A percentile compares a stretch with the other conserved stretches of the same genome.
phyloP scores from a whole-genome alignment of 2,797 vertebrate species.

The Zenarchopterus dispar region DNA sequence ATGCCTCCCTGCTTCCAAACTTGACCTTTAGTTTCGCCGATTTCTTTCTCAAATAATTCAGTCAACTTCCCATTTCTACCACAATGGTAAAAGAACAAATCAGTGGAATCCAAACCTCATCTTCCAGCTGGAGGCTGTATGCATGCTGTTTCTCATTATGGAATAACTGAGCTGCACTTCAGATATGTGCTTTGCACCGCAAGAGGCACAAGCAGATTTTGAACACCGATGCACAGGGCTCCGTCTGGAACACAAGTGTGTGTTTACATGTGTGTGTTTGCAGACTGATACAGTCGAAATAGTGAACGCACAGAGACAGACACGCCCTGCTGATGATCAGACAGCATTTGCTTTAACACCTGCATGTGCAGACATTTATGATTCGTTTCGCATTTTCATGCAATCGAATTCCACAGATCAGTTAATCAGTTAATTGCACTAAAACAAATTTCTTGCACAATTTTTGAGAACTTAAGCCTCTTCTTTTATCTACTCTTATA shows the following conservation, averaged over 20 bases:
- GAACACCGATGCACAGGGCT: conserved; percentile 43
- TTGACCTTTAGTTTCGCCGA: background rate
- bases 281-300: conserved; percentile 5
- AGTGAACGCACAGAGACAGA: conserved; percentile 18
- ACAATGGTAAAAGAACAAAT: conserved; percentile 61
- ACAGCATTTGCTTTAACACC: conserved; percentile 10
- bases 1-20: background rate
- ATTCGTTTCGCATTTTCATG: conserved; percentile 13
- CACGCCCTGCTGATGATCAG: conserved; percentile 45
- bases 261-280: conserved; percentile 6
- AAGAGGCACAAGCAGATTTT: too few species aligned
- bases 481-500: too few species aligned
- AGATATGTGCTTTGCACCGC: too few species aligned
- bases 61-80: too few species aligned
- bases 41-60: conserved; percentile 6
- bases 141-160: conserved; percentile 83
- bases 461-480: background rate
- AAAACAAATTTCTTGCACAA: conserved; percentile 38
- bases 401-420: conserved; percentile 39
- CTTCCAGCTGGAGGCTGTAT: conserved; percentile 47
- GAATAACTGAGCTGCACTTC: conserved; percentile 73
- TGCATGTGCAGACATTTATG: conserved; percentile 23
- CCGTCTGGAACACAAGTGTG: conserved; percentile 9
- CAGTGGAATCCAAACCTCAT: conserved; percentile 15
- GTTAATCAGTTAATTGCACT: conserved; percentile 49